Conservation (phyloP, 2,797 vertebrate species). For the Taeniopygia guttata region DNA sequence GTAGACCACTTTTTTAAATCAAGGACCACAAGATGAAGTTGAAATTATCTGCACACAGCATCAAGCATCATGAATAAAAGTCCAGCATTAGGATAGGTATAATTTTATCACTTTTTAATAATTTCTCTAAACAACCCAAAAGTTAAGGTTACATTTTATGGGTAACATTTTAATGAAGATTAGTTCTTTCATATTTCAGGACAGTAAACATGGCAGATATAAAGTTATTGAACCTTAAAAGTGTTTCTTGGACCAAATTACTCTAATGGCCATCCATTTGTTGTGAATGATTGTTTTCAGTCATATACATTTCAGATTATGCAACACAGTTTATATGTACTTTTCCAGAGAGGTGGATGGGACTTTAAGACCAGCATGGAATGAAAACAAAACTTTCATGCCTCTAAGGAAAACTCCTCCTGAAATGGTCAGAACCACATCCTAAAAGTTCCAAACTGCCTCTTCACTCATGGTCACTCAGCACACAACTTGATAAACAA, state of each 20-base stretch:
- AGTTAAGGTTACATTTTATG: background rate
- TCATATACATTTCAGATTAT: background rate
- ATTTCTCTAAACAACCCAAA: background rate
- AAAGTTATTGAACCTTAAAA: background rate
- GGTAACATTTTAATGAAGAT: background rate
- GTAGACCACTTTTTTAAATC: background rate
- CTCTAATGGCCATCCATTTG: background rate
- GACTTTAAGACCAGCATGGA: background rate
- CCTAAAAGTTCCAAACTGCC: background rate
- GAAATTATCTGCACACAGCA: background rate
- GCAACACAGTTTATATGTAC: background rate
- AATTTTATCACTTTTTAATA: background rate
- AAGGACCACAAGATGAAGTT: background rate
- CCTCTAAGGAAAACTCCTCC: background rate
- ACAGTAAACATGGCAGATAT: background rate
- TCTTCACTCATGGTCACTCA: fast-evolving
- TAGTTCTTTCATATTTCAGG: background rate
- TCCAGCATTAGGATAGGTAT: background rate
- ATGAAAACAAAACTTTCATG: background rate
- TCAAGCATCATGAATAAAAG: background rate
- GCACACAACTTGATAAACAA: background rate
- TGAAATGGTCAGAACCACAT: background rate
- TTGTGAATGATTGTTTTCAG: background rate
- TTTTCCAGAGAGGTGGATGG: background rate
- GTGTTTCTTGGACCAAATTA: background rate